Evolutionary conservation across 2,888 invertebrate species (phyloP).

Genomic region (Zhengitettix transpicula): DNA sequence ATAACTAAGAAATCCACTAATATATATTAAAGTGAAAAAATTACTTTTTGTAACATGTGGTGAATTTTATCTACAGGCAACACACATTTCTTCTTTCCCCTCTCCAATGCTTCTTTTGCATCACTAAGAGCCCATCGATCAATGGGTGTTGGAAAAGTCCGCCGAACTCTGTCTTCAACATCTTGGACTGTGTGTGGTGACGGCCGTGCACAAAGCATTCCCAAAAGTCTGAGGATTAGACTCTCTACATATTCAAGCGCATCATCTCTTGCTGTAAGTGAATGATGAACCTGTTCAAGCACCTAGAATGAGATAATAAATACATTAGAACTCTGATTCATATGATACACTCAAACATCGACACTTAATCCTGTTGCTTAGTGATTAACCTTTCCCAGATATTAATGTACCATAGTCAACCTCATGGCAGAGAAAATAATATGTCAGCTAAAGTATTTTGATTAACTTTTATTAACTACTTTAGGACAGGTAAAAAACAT

Average conservation of each 20-base stretch:
- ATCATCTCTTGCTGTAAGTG: conserved; percentile 68
- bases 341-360: no score
- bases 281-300: conserved; percentile 79
- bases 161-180: conserved; percentile 81
- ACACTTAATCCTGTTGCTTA: no score
- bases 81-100: conserved; percentile 54
- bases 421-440: no score
- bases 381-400: no score
- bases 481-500: no score
- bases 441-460: no score
- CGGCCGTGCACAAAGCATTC: conserved; percentile 73
- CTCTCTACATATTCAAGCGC: conserved; percentile 86
- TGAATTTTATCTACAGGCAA: conserved; percentile 83
- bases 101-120: conserved; percentile 68
- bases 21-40: no score
- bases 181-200: conserved; percentile 68
- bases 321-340: no score
- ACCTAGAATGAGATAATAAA: conserved; percentile 38
- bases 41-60: conserved; percentile 63
- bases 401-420: no score
- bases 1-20: no score
- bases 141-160: conserved; percentile 87
- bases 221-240: conserved; percentile 72
- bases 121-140: conserved; percentile 86
- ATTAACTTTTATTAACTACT: no score